These are phyloP conservation scores for Folsomia manolachei DNA, from an alignment of 2,888 invertebrate species.

Conservation along the genomic window DNA sequence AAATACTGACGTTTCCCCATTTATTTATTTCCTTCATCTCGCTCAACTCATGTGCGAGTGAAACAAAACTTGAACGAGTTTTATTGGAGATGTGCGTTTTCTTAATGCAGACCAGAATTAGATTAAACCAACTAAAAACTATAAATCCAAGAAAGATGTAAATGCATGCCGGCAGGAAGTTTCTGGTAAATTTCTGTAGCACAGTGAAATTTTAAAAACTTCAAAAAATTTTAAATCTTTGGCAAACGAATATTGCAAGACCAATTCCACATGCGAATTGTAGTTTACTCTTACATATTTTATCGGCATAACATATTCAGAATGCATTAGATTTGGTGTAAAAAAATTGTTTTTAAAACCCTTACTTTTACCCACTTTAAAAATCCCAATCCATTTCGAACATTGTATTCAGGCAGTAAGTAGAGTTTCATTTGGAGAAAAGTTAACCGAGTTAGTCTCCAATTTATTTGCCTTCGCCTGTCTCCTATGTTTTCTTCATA, in stretches of 20 bases:
- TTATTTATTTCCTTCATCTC: slow-evolving; percentile 21
- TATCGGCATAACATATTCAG: background rate
- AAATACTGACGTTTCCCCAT: slow-evolving; percentile 31
- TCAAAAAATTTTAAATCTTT: too few relatives aligned
- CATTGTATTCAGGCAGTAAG: background rate
- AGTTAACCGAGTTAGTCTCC: slow-evolving; percentile 1
- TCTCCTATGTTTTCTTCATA: background rate
- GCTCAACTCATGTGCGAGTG: too few relatives aligned
- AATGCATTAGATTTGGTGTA: background rate
- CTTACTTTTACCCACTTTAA: too few relatives aligned
- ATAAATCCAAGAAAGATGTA: too few relatives aligned
- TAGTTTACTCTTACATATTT: background rate
- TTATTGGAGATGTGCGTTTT: background rate
- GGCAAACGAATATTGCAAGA: too few relatives aligned
- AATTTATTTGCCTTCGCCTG: background rate
- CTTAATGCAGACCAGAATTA: background rate
- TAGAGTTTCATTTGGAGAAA: background rate
- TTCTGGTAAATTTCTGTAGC: too few relatives aligned
- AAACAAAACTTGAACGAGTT: slow-evolving; percentile 10
- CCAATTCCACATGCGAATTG: too few relatives aligned
- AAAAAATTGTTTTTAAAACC: too few relatives aligned
- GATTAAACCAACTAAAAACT: too few relatives aligned
- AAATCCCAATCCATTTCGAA: too few relatives aligned
- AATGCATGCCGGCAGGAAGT: too few relatives aligned
- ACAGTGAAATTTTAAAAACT: too few relatives aligned